Conservation (phyloP, 2,888 invertebrate genomes). For the Macropis europaea region DNA sequence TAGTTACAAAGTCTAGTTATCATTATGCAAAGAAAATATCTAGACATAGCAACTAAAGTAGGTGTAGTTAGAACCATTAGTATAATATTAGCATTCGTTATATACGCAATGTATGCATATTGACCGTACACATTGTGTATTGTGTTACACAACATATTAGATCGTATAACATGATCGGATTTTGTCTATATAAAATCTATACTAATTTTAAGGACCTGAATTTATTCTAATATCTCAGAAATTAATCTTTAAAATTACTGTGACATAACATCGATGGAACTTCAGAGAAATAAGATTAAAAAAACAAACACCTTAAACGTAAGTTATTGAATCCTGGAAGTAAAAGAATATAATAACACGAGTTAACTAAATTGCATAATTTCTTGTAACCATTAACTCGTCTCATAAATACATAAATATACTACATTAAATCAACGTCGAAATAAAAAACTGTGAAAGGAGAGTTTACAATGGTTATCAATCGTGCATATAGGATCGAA, state of each 20-base stretch:
- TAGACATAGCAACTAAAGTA: not conserved
- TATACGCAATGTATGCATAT: not conserved
- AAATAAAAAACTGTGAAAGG: no score
- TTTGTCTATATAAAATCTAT: no score
- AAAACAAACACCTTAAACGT: not conserved
- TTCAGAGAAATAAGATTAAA: not conserved
- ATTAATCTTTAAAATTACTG: not conserved
- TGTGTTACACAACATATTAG: not conserved
- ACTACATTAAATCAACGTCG: no score
- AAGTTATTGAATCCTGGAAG: not conserved
- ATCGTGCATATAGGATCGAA: no score
- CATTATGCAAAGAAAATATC: not conserved
- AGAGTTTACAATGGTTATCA: no score
- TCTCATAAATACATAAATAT: no score
- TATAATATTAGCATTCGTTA: conserved; percentile 12
- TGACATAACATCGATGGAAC: no score
- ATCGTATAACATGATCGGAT: no score
- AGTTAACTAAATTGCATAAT: no score
- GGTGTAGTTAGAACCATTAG: conserved; percentile 1
- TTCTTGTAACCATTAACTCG: no score
- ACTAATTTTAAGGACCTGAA: no score
- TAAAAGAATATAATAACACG: not conserved
- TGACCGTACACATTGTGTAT: not conserved
- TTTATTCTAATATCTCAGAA: not conserved
- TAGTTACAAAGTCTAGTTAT: not conserved